Conservation (phyloP, 1,140 invertebrate species). For the Macrobrachium rosenbergii region DNA sequence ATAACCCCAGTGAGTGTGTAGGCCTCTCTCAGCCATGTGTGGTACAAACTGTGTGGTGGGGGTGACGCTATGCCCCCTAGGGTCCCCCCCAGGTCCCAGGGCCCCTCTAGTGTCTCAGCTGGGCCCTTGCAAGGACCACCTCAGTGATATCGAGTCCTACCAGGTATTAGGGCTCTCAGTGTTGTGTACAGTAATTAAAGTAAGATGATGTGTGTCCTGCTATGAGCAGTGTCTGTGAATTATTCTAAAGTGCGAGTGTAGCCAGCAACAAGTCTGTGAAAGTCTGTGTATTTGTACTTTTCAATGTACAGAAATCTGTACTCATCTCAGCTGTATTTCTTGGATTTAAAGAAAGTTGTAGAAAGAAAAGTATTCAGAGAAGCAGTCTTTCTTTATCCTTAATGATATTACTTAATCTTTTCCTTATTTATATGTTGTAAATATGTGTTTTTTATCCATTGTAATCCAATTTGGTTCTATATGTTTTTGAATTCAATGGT, state of each 20-base stretch:
- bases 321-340: slow-evolving; percentile 64
- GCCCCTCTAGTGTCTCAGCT: slow-evolving; percentile 56
- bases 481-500: no score
- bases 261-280: slow-evolving; percentile 64
- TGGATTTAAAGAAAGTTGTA: slow-evolving; percentile 64
- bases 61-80: slow-evolving; percentile 50
- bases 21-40: slow-evolving; percentile 53
- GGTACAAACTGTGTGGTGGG: slow-evolving; percentile 62
- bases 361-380: slow-evolving; percentile 64
- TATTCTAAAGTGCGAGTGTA: slow-evolving; percentile 64
- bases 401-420: no score
- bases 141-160: slow-evolving; percentile 64
- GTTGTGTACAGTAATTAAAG: slow-evolving; percentile 63
- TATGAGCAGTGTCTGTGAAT: slow-evolving; percentile 63
- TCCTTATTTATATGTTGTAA: no score
- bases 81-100: slow-evolving; percentile 56
- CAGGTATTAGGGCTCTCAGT: slow-evolving; percentile 62
- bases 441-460: no score
- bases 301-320: slow-evolving; percentile 64
- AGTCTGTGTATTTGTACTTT: slow-evolving; percentile 64
- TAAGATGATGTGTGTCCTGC: slow-evolving; percentile 64
- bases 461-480: no score
- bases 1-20: slow-evolving; percentile 37
- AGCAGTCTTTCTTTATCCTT: slow-evolving; percentile 58
- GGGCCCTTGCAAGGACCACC: slow-evolving; percentile 61